Percentiles rank a stretch among this genome's conserved stretches.
Conservation (phyloP, 1,140 invertebrate genomes). For the Copidosoma floridanum region DNA sequence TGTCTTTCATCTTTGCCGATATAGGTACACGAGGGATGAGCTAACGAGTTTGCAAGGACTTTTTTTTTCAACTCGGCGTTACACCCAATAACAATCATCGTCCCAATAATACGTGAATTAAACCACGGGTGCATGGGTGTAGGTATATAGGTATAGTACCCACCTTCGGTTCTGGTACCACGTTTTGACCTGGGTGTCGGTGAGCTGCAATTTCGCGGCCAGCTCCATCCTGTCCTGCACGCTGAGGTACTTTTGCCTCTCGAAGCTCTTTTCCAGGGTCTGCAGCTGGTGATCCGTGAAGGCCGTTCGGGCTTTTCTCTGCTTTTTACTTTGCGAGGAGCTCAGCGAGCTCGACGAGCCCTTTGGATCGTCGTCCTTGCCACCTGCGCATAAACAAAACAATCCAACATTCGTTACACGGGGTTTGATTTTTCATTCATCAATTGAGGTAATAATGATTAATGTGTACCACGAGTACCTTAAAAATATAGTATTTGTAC, state of each 20-base stretch:
- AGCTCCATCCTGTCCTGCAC: conserved; percentile 98
- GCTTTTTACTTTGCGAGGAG: conserved; percentile 76
- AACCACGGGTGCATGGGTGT: too few relatives aligned
- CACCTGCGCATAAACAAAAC: conserved; percentile 40
- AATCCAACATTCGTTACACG: too few relatives aligned
- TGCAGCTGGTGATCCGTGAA: conserved; percentile 98
- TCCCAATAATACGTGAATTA: too few relatives aligned
- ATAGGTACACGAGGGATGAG: too few relatives aligned
- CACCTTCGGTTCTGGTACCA: conserved; percentile 99
- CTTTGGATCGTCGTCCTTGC: conserved; percentile 53
- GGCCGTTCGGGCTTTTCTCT: conserved; percentile 94
- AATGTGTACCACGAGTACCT: too few relatives aligned
- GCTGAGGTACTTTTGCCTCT: conserved; percentile 96
- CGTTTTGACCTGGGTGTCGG: conserved; percentile 98
- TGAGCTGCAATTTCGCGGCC: conserved; percentile 91
- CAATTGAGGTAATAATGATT: too few relatives aligned
- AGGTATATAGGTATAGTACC: too few relatives aligned
- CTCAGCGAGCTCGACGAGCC: conserved; percentile 60
- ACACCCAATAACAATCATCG: too few relatives aligned
- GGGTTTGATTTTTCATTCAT: background rate
- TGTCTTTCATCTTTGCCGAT: too few relatives aligned
- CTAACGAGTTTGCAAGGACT: too few relatives aligned
- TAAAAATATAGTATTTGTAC: too few relatives aligned
- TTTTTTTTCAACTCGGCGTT: too few relatives aligned
- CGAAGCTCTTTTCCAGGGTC: conserved; percentile 96